Conservation (phyloP, 2,888 invertebrate genomes). For the Rotaria socialis region DNA sequence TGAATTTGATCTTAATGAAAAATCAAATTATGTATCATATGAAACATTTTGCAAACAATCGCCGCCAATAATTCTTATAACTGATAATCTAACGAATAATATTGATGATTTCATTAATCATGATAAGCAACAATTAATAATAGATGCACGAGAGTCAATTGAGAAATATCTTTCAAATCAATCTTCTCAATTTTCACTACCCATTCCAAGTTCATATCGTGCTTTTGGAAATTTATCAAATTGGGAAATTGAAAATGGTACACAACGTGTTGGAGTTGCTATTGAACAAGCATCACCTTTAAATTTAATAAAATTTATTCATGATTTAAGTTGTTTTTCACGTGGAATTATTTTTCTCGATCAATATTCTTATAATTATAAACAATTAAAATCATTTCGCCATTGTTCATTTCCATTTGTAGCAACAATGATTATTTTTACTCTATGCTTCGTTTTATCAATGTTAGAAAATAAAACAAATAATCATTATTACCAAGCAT, state of each 20-base stretch:
- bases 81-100: not conserved
- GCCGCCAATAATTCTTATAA: not conserved
- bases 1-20: not conserved
- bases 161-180: not conserved
- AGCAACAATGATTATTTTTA: not conserved
- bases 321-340: not conserved
- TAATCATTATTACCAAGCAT: not conserved
- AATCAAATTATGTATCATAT: not conserved
- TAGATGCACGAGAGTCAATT: not conserved
- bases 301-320: not conserved
- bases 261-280: not conserved
- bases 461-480: not conserved
- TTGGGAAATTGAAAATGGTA: constrained; percentile 27
- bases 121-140: not conserved
- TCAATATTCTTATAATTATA: not conserved
- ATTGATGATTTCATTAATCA: not conserved
- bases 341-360: not conserved
- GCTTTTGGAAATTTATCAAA: constrained; percentile 15
- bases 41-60: not conserved
- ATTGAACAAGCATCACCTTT: not conserved
- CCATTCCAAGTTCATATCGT: not conserved
- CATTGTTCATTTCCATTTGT: constrained; percentile 11
- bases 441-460: not conserved
- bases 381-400: not conserved
- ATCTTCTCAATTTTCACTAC: not conserved